Base-by-base conservation (phyloP, 2,888 invertebrate species). In the Troilus luridus region DNA sequence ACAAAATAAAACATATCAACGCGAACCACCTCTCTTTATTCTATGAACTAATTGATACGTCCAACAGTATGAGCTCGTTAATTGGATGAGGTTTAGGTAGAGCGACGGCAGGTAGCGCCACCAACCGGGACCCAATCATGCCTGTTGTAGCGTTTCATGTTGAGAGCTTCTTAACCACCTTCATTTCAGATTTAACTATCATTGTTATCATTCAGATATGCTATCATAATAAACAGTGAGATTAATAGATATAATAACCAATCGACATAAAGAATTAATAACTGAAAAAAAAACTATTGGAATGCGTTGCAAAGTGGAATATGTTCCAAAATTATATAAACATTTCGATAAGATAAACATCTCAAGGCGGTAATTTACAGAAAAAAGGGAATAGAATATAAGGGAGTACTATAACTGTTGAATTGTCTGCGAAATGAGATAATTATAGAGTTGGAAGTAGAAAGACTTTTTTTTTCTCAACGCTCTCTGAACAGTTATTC, bases 361-460 rank as follows among this genome's bases (percentile, higher is more conserved):
- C 41, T 41, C 41, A 41, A 41, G 5, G 41, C 41, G 5, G 41
- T 41, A 41, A 41, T 41, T 41, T 41, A 41, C 41, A 41, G 41
- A 11, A n/a, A 58, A 85, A 12, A 8, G 56, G 56, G 19, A 85
- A 85, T 85, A n/a, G 9, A 77, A 17, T 17, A 41, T 17, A 10
- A n/a, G 85, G 11, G 9, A 11, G 19, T 85, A 56, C 85, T 54
- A 41, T 11, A 56, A 56, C 85, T 12, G 11, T 56, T 56, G 56
- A 85, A n/a, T 85, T 85, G 56, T 1, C 85, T n/a, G 85, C 56
- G 85, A 56, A 85, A 85, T 11, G 56, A 85, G 85, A 56, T 56
- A 85, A 85, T 85, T 85, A 85, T 10, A 56, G 54, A 56, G 56
- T 81, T 21, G 54, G 9, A 21, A 54, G 54, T 56, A 11, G 56